These are phyloP conservation scores for Sesia bembeciformis DNA, from an alignment of 2,888 invertebrate genomes.

Conservation along the genomic window DNA sequence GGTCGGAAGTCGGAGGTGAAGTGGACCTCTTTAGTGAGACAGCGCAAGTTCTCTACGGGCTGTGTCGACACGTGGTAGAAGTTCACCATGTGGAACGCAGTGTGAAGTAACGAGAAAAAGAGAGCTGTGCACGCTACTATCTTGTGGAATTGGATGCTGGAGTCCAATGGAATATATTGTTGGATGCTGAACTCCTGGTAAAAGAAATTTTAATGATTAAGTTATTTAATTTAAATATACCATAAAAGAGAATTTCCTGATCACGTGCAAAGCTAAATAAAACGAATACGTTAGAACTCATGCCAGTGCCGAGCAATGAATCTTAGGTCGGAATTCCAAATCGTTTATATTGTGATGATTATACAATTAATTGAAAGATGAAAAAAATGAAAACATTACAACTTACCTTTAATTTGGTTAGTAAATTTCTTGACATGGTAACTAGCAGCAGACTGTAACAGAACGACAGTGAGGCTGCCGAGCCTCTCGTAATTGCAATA, in stretches of 20 bases:
- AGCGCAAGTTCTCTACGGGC: slow-evolving; percentile 91
- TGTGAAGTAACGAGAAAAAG: slow-evolving; percentile 93
- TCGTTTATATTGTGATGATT: too few relatives aligned
- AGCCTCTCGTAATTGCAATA: slow-evolving; percentile 94
- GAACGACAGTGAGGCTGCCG: slow-evolving; percentile 95
- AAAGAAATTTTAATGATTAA: background rate
- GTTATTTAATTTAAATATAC: too few relatives aligned
- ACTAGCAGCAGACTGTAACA: slow-evolving; percentile 92
- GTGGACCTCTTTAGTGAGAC: slow-evolving; percentile 93
- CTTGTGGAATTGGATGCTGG: slow-evolving; percentile 97
- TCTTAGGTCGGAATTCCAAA: too few relatives aligned
- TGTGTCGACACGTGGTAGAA: slow-evolving; percentile 98
- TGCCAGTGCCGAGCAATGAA: too few relatives aligned
- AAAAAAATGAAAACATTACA: background rate
- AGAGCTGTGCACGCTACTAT: slow-evolving; percentile 95
- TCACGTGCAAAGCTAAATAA: too few relatives aligned
- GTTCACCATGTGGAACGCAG: slow-evolving; percentile 96
- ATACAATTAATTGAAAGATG: background rate
- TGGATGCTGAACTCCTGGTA: slow-evolving; percentile 88
- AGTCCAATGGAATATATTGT: slow-evolving; percentile 94
- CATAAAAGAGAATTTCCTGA: too few relatives aligned
- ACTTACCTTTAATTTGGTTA: slow-evolving; percentile 88
- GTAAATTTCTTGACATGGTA: slow-evolving; percentile 93
- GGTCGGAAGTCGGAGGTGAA: slow-evolving; percentile 96
- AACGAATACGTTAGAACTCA: too few relatives aligned